Evolutionary conservation across 2,888 invertebrate species (phyloP), one percentile per base, ranked within the genome.

Genomic region (Fragum fragum): DNA sequence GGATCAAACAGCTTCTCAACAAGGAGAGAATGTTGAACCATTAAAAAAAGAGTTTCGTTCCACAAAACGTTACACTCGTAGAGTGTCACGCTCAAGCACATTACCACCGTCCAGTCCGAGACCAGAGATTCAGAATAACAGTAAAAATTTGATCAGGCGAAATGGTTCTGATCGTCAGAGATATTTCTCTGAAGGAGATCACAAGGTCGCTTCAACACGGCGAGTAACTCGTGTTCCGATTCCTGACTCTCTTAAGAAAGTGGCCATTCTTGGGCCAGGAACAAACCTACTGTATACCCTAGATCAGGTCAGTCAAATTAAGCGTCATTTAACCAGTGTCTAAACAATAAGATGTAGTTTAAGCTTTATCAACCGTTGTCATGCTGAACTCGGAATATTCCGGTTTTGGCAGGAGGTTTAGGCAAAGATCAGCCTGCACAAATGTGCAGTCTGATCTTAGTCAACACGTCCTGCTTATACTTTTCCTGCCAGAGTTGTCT

Each of bases 251-350:
- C 87, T 91, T 42, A 91, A 90, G 74, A 92, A 92, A 79, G 91
- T 93, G 68, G 93, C 92, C 26, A 87, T 92, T n/a, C 88, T 87
- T n/a, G 88, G 88, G 86, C 75, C 80, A 7, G 89, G 89, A 5
- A 78, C 83, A 63, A 89, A 91, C 1, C 88, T 90, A 76, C 89
- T 93, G 69, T 82, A 92, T 47, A 88, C 89, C 32, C 84, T 92
- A 16, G 90, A 93, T 75, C 90, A 91, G 90, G 93, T 92, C n/a
- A 57, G 84, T 76, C 32, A 1, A 47, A 47, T 47, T 2, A n/a
- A n/a, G n/a, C n/a, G n/a, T n/a, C n/a, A n/a, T n/a, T n/a, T n/a
- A n/a, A n/a, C n/a, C n/a, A n/a, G n/a, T n/a, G n/a, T n/a, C n/a
- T n/a, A n/a, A n/a, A n/a, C n/a, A n/a, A n/a, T n/a, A n/a, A n/a